Base-by-base conservation (phyloP, 2,113 vertebrate genomes). In the Xyliphius kryptos region DNA sequence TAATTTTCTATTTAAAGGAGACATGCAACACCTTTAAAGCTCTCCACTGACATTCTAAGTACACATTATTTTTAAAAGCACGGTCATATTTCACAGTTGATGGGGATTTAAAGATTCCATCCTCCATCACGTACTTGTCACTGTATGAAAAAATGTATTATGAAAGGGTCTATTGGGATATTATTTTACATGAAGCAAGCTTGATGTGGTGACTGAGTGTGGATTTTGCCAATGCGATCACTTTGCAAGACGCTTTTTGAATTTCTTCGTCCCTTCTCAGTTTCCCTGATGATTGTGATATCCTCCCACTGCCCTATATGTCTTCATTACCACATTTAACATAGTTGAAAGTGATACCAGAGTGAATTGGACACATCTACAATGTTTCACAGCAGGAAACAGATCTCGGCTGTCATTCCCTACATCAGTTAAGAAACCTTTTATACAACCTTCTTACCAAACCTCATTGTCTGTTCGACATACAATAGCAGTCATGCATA, bases 111-210 rank as follows among this genome's bases (percentile, higher is more conserved):
- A 64, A 63, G 26, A 61, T 66, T 54, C 47, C 15, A 6, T 13
- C 9, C 9, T 56, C 57, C 22, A 21, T 69, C 43, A 51, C 14
- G n/a, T 48, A 14, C 65, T 48, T 57, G 61, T 57, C 68, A 71
- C 71, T 68, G 67, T 61, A 61, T 64, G 68, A 67, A 75, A 73
- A 65, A 67, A 57, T 72, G 59, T 58, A 59, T 70, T 66, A 54
- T 72, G 46, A 72, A 75, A 71, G 46, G 60, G 64, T 65, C 71
- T 64, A 46, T 32, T 62, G 67, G 64, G 72, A 43, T 74, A 78
- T 72, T 76, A 70, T 64, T 72, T 76, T 73, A 70, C 74, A 55
- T 2, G 20, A 71, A 65, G 68, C 59, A 60, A 68, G 72, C 51
- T 59, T 66, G 16, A 26, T 52, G 43, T 32, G 16, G 63, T 41